Base-by-base conservation (phyloP, 2,113 vertebrate species). In the Gila orcuttii region DNA sequence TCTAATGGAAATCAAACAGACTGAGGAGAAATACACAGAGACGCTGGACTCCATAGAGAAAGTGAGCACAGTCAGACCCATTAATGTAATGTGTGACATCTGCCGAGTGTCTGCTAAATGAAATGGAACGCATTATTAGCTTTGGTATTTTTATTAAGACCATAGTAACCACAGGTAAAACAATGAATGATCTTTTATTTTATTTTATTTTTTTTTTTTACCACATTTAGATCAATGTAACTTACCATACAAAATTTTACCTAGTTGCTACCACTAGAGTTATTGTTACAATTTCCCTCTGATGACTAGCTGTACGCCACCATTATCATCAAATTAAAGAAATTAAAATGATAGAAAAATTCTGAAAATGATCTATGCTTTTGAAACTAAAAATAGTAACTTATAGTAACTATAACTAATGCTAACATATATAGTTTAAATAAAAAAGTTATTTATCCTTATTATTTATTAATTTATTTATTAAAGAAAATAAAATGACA, bases 1-100 rank as follows among this genome's bases (percentile, higher is more conserved):
- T 90, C 94, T 99, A 62, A 91, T 95, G 86, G 98, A 99, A 94
- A 98, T 99, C 93, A 97, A 94, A 87, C 98, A 99, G 94, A 99
- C 98, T 0, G 98, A 99, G 90, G 97, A 99, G 96, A 99, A 99
- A 91, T 99, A 99, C 88, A 96, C 97, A 0, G 98, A 99, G 93
- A 98, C 97, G 0, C 91, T 99, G 94, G 98, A 99, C 89, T 99
- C 97, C 0, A 99, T 99, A 84, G 97, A 99, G 91, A 98, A 97
- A 93, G 98, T 97, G 64, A 10, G 45, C 21, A 59, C 33, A 60
- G n/a, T 33, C 7, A 81, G 52, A 39, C 55, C 23, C 10, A 13
- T 76, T 76, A 2, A 28, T 76, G 45, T 45, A 9, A 15, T 76
- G 12, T 28, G 21, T 42, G 2, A 12, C 19, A 71, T 71, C 68